These are phyloP conservation scores for Myotis daubentonii DNA, from an alignment of 2,797 vertebrate genomes.

Conservation along the genomic window DNA sequence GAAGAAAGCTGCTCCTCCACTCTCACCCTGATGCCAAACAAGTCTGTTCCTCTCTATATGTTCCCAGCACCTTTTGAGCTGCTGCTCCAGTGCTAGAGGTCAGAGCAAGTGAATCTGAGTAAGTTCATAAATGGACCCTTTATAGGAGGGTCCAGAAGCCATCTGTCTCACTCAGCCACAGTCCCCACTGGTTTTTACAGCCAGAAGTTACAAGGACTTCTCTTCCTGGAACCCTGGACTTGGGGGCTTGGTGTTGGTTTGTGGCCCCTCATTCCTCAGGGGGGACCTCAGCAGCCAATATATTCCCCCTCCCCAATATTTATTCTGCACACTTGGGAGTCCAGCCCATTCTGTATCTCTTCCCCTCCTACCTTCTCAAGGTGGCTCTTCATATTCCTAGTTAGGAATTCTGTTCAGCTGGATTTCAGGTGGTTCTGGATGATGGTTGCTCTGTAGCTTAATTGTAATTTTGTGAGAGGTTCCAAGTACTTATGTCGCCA, in stretches of 20 bases:
- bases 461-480: not conserved
- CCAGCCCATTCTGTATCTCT: not conserved
- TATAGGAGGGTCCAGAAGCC: not conserved
- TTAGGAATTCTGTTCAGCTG: not conserved
- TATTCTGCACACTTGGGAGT: not conserved
- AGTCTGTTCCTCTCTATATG: not conserved
- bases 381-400: not conserved
- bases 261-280: not conserved
- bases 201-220: not conserved
- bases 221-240: not conserved
- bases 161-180: not conserved
- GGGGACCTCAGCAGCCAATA: not conserved
- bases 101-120: not conserved
- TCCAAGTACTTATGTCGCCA: not conserved
- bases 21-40: not conserved
- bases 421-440: not conserved
- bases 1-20: not conserved
- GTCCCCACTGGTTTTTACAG: not conserved
- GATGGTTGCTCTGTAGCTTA: not conserved
- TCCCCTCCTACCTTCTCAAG: not conserved
- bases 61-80: not conserved
- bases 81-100: not conserved
- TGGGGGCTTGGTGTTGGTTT: not conserved
- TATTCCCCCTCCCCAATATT: not conserved
- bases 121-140: not conserved